A percentile compares a stretch with the other conserved stretches of the same genome.
phyloP scores from a whole-genome alignment of 2,113 vertebrate genomes.

The Lutjanus erythropterus region DNA sequence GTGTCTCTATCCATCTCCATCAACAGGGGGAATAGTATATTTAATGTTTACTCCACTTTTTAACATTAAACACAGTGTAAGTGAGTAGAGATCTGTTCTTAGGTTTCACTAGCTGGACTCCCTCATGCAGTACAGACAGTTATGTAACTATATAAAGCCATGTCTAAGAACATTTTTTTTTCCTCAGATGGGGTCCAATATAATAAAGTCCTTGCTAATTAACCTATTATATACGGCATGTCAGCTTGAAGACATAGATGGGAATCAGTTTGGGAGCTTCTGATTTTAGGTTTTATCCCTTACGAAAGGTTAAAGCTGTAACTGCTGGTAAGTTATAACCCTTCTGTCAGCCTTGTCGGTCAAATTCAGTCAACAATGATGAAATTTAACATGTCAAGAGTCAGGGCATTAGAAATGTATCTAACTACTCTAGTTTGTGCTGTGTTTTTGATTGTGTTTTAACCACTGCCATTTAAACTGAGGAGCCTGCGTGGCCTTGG shows the following conservation, averaged over 20 bases:
- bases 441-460: not conserved
- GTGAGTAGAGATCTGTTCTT: not conserved
- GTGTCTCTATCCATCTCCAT: not conserved
- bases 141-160: slow-evolving; percentile 33
- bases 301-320: not conserved
- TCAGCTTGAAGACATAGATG: slow-evolving; percentile 1
- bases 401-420: not conserved
- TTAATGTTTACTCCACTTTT: not conserved
- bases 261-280: not conserved
- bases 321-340: not conserved
- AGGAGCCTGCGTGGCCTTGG: slow-evolving; percentile 67
- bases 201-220: not conserved
- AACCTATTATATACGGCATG: not conserved
- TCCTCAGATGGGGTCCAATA: not conserved
- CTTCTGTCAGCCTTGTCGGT: not conserved
- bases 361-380: not conserved
- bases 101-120: slow-evolving; percentile 6
- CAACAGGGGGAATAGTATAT: not conserved
- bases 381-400: not conserved
- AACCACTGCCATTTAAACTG: slow-evolving; percentile 7
- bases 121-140: slow-evolving; percentile 33
- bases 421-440: rapidly evolving
- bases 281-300: not conserved
- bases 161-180: slow-evolving; percentile 12
- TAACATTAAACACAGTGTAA: not conserved